A percentile compares a stretch with the other conserved stretches of the same genome.
phyloP scores from a whole-genome alignment of 2,797 vertebrate species.

The Oophaga sylvatica region DNA sequence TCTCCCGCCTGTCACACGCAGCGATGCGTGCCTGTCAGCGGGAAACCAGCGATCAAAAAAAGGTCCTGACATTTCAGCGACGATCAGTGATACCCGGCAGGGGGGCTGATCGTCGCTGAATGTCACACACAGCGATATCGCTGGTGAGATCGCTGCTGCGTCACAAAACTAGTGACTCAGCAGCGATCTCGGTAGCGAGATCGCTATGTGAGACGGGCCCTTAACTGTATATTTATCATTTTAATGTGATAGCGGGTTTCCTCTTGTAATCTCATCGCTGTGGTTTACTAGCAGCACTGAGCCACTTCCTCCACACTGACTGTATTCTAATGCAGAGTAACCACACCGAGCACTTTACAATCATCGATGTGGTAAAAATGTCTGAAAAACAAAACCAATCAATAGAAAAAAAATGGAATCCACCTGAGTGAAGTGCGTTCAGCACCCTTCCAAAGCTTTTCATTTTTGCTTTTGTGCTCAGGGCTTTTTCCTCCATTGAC shows the following conservation, averaged over 20 bases:
- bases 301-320: background rate
- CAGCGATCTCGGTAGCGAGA: too few species aligned
- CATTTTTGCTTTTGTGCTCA: slow-evolving; percentile 9
- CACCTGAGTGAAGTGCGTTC: background rate
- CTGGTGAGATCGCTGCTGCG: too few species aligned
- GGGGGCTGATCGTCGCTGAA: too few species aligned
- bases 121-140: too few species aligned
- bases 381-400: background rate
- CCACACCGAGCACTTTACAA: background rate
- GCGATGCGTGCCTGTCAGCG: too few species aligned
- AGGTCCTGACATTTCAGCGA: too few species aligned
- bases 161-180: too few species aligned
- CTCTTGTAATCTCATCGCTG: background rate
- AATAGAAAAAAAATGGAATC: background rate
- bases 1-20: too few species aligned
- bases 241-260: background rate
- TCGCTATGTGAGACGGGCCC: too few species aligned
- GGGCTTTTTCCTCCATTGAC: slow-evolving; percentile 2
- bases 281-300: background rate
- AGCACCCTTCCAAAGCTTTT: background rate
- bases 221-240: background rate
- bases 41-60: too few species aligned
- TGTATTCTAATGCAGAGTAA: background rate
- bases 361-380: background rate
- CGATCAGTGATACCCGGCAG: too few species aligned